phyloP scores from a whole-genome alignment of 2,113 vertebrate species.

The Platanista minor region DNA sequence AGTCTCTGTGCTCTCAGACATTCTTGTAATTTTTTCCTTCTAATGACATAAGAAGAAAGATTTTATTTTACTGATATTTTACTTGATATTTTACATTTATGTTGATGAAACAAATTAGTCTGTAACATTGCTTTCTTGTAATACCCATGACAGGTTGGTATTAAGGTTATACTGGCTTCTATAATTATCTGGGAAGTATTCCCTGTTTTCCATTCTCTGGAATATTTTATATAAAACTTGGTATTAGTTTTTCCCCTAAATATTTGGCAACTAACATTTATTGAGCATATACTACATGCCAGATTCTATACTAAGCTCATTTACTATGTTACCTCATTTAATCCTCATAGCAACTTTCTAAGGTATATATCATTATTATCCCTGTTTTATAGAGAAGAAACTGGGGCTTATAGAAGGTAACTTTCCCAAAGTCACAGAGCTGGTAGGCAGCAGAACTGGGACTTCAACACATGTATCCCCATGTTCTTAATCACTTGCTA shows the following conservation, averaged over 20 bases:
- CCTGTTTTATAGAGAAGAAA: neutral
- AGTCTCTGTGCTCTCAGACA: neutral
- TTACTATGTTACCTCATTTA: neutral
- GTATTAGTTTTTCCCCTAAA: neutral
- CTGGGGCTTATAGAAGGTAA: neutral
- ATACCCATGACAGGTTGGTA: neutral
- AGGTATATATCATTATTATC: neutral
- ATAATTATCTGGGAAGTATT: neutral
- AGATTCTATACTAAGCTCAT: neutral
- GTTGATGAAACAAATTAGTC: neutral
- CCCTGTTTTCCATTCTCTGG: neutral
- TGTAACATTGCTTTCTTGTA: neutral
- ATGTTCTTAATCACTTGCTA: neutral
- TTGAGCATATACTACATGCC: neutral
- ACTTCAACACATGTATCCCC: neutral
- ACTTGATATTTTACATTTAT: neutral
- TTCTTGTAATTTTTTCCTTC: neutral
- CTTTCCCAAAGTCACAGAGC: neutral
- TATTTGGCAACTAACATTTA: slow-evolving; percentile 18
- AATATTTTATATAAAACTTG: neutral
- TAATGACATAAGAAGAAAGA: neutral
- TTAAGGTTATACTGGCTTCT: neutral
- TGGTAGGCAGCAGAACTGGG: neutral
- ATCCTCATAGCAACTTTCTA: neutral
- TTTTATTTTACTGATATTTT: neutral